A percentile compares a stretch with the other conserved stretches of the same genome.
These are phyloP conservation scores for Etia nguti DNA, from an alignment of 2,113 vertebrate genomes.

Conservation along the genomic window DNA sequence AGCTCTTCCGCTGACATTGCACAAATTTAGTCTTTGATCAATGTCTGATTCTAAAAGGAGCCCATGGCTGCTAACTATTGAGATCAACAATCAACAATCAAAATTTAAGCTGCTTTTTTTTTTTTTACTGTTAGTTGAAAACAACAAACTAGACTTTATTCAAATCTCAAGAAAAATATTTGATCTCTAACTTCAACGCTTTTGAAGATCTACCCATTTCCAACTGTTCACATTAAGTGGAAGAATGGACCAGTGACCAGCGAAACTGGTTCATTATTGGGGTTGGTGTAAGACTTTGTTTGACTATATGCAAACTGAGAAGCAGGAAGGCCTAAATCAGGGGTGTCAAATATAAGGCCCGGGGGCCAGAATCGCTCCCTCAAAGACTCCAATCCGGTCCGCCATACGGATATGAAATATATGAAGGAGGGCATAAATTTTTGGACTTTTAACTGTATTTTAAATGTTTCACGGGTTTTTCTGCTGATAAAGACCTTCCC, in stretches of 20 bases:
- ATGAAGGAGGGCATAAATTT: rapidly evolving
- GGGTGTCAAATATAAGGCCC: background rate
- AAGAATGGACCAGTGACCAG: background rate
- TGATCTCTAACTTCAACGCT: background rate
- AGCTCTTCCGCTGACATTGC: background rate
- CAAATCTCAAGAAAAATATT: background rate
- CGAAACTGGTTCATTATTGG: background rate
- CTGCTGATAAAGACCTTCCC: background rate
- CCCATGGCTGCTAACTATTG: background rate
- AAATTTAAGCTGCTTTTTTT: background rate
- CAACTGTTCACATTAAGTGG: background rate
- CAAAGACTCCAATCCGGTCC: background rate
- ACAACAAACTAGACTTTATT: background rate
- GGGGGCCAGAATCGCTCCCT: rapidly evolving
- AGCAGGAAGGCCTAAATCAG: background rate
- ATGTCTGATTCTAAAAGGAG: background rate
- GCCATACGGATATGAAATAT: background rate
- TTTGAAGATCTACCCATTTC: background rate
- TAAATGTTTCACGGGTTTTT: background rate
- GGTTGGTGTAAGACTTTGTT: no score
- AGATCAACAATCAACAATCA: background rate
- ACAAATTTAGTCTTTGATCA: background rate
- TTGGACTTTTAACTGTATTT: background rate
- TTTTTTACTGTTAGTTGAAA: background rate
- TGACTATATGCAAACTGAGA: background rate